phyloP scores from a whole-genome alignment of 2,113 vertebrate species.

The Bambusicola thoracicus region DNA sequence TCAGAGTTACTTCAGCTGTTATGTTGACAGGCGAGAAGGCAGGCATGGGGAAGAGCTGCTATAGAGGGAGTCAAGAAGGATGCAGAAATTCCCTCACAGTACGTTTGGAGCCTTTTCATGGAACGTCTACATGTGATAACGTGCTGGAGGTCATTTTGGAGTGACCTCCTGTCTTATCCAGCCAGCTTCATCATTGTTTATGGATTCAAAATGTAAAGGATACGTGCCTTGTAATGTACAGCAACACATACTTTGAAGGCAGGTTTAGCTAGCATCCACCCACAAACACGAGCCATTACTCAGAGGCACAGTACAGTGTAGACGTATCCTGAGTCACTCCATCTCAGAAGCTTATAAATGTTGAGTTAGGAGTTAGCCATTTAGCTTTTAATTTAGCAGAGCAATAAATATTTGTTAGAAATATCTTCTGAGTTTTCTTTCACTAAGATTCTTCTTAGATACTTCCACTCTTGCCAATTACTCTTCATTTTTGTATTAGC shows the following conservation, averaged over 20 bases:
- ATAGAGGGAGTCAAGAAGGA: neutral
- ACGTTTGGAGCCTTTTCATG: neutral
- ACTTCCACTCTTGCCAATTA: neutral
- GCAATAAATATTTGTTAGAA: slow-evolving; percentile 40
- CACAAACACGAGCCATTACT: slow-evolving; percentile 53
- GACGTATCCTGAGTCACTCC: slow-evolving; percentile 55
- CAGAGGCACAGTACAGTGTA: slow-evolving; percentile 29
- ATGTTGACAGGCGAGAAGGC: neutral
- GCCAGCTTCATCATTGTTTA: neutral
- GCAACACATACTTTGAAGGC: neutral
- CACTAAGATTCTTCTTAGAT: neutral
- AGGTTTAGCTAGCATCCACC: slow-evolving; percentile 62
- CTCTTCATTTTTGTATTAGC: neutral
- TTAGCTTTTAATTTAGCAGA: slow-evolving; percentile 57
- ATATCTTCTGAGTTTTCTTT: neutral
- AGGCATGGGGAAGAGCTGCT: neutral
- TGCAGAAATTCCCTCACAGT: neutral
- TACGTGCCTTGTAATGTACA: neutral
- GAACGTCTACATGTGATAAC: neutral
- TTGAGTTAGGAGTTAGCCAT: slow-evolving; percentile 63
- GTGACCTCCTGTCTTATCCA: neutral
- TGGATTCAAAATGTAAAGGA: neutral
- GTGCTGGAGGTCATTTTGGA: neutral
- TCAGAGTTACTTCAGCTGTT: neutral
- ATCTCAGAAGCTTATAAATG: slow-evolving; percentile 58